Evolutionary conservation across 2,888 invertebrate species (phyloP), one percentile per base, ranked within the genome.

Genomic region (Physocephala rufipes): DNA sequence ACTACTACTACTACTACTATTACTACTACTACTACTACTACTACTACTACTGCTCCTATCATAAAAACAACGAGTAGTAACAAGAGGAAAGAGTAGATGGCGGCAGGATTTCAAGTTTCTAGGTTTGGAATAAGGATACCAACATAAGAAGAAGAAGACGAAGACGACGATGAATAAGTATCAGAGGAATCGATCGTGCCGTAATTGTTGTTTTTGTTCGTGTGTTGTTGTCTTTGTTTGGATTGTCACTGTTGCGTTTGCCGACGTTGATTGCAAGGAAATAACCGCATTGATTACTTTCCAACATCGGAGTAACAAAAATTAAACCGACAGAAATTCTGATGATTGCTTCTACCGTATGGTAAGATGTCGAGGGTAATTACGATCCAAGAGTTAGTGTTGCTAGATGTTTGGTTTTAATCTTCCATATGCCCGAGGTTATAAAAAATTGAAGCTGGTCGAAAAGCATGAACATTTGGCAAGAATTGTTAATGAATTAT

Each of bases 141-240:
- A 15, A 45, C 45, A 9, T 45, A 45, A 45, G 16, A 47, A 47
- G 47, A 12, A 1, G 12, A 12, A 47, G 16, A 47, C 47, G 1
- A 12, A 47, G 16, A 47, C 47, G 16, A 15, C 13, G 47, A 15
- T 47, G 47, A 47, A 12, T 13, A 47, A 12, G 2, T 51, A 19
- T 13, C 13, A 19, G 19, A 51, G 2, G 51, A 51, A 19, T 51
- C 19, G 53, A 12, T n/a, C 21, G 12, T 53, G 49, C 16, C 19
- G 49, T 49, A 12, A n/a, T 53, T 24, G 53, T 53, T 49, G 49
- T 49, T 49, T 7, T 49, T 49, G 53, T 53, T 53, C 21, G 19
- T 53, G 53, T 53, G 53, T n/a, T 12, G n/a, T 24, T 53, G 53
- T 53, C 21, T 12, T 53, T 53, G 53, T 12, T 53, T n/a, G 19